Evolutionary conservation across 1,140 invertebrate species (phyloP).

Genomic region (Eriocheir sinensis): DNA sequence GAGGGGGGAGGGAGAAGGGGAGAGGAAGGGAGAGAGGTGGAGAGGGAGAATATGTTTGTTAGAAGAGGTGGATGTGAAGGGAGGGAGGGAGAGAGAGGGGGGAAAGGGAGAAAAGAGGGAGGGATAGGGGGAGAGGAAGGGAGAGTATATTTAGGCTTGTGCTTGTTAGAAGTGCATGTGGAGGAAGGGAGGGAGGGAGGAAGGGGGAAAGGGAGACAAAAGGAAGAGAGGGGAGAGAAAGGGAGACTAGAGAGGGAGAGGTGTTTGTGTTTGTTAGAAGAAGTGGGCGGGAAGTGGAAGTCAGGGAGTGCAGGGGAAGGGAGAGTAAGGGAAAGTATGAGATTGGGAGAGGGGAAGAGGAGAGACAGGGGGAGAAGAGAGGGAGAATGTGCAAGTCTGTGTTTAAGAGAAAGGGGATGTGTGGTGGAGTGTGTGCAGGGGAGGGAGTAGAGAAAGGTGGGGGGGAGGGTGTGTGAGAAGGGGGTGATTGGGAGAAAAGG

Average conservation of each 20-base stretch:
- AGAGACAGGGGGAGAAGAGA: neutral
- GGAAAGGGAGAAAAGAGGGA: neutral
- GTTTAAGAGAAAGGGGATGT: neutral
- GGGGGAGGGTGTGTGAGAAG: neutral
- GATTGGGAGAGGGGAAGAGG: neutral
- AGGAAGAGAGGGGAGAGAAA: neutral
- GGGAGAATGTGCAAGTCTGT: neutral
- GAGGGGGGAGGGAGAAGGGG: slow-evolving; percentile 38
- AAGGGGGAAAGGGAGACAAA: neutral
- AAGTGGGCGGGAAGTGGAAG: neutral
- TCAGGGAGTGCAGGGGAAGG: neutral
- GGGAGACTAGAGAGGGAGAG: neutral
- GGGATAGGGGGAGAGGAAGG: neutral
- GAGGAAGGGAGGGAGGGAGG: neutral
- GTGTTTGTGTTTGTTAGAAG: too few relatives aligned
- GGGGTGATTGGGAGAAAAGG: neutral
- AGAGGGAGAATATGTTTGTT: neutral
- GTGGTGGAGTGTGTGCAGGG: neutral
- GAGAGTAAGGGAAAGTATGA: too few relatives aligned
- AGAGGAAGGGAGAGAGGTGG: neutral
- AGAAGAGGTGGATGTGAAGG: too few relatives aligned
- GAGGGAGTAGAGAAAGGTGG: neutral
- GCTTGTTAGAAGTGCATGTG: neutral
- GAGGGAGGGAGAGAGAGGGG: neutral
- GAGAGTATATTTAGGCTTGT: too few relatives aligned